These are phyloP conservation scores for Turritopsis dohrnii DNA, from an alignment of 30 jellyfish, hydroid and myxozoan genomes.

Conservation along the genomic window DNA sequence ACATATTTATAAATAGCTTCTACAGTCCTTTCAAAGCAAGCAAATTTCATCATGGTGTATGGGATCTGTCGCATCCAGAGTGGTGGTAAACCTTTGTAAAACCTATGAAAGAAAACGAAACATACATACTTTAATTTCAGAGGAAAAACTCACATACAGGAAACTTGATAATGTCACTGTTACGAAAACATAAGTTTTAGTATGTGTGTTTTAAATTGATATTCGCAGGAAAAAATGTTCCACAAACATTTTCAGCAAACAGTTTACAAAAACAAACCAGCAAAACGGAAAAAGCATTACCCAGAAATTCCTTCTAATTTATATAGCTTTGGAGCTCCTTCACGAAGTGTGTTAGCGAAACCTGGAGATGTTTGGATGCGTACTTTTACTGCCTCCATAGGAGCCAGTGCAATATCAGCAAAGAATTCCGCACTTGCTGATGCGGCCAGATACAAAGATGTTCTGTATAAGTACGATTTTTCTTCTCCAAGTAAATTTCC, in stretches of 20 bases:
- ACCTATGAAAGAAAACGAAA: conserved; percentile 32
- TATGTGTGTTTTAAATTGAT: too few relatives aligned
- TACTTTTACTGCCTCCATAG: conserved; percentile 99
- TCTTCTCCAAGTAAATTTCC: conserved; percentile 93
- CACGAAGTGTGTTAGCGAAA: conserved; percentile 89
- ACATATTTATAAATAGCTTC: conserved; percentile 86
- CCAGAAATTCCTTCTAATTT: conserved; percentile 81
- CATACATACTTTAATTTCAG: too few relatives aligned
- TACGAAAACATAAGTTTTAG: too few relatives aligned
- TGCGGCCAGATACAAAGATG: conserved; percentile 94
- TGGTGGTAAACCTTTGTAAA: conserved; percentile 98
- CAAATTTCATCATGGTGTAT: conserved; percentile 99
- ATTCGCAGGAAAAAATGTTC: too few relatives aligned
- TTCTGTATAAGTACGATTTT: conserved; percentile 86
- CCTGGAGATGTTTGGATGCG: conserved; percentile 98
- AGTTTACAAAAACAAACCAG: neutral
- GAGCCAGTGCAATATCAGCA: conserved; percentile 98
- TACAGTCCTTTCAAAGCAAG: conserved; percentile 96
- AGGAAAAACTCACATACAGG: neutral
- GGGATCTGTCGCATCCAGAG: conserved; percentile 99
- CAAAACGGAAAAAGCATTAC: conserved; percentile 19
- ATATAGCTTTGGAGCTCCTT: conserved; percentile 90
- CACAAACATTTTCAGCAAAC: neutral
- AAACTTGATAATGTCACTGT: too few relatives aligned
- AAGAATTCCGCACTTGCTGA: conserved; percentile 99